Base-by-base conservation (phyloP, 2,113 vertebrate genomes). In the Phrynosoma platyrhinos region DNA sequence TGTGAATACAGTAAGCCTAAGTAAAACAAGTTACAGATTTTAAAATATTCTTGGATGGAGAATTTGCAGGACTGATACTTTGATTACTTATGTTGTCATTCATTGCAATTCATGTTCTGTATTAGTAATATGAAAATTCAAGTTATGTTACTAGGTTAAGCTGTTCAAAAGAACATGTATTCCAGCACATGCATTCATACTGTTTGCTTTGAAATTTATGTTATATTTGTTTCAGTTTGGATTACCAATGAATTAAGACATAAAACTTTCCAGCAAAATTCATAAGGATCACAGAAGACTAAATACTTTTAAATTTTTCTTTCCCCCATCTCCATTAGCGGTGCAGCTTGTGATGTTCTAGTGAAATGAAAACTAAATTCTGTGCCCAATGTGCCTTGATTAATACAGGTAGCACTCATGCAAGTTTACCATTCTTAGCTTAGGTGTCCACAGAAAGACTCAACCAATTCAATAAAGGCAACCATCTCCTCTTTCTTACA, bases 361-460 rank as follows among this genome's bases (percentile, higher is more conserved):
- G 96, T 94, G 95, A 96, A 95, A 95, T 88, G 94, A 92, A 95
- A 96, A 96, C 89, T 94, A 92, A 94, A 90, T 92, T 90, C 92
- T 89, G 95, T 91, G 96, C 96, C 96, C 94, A 79, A 95, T 91
- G 96, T 97, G 97, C 97, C 97, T 97, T 97, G 96, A 96, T 91
- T 94, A 94, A 96, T 91, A 90, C 92, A 94, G 94, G 95, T 91
- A 93, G 95, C 90, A 86, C 92, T 92, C 93, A 93, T 95, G 80
- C 93, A 87, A 92, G 89, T 95, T 92, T 86, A 88, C 94, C 94
- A 94, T 93, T 93, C 87, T 71, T 94, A 79, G 94, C 91, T 94
- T 92, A 94, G 94, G 89, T 86, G 27, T 79, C 86, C 84, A 88
- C 30, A 87, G 90, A 91, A 79, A 77, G 85, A 92, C 80, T 80